phyloP scores from a whole-genome alignment of 2,888 invertebrate genomes.

The Caenorhabditis auriculariae region DNA sequence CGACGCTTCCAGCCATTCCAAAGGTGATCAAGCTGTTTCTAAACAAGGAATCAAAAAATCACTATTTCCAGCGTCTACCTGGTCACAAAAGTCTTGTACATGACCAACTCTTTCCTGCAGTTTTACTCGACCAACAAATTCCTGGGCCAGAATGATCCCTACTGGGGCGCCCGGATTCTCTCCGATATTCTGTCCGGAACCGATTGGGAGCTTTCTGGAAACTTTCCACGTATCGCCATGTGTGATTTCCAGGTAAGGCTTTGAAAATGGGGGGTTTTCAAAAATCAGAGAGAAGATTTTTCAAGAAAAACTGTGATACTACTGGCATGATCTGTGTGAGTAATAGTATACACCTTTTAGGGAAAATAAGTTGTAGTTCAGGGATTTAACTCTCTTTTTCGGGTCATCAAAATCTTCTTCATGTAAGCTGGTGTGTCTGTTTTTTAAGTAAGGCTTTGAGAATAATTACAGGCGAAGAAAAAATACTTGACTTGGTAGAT shows the following conservation, averaged over 20 bases:
- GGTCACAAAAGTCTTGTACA: conserved; percentile 56
- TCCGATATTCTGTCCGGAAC: conserved; percentile 52
- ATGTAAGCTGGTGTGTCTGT: no score
- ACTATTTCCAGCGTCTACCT: conserved; percentile 47
- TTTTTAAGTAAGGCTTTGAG: no score
- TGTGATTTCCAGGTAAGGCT: conserved; percentile 57
- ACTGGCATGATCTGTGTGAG: no score
- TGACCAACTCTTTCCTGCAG: conserved; percentile 56
- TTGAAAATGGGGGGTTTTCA: neutral
- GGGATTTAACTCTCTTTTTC: no score
- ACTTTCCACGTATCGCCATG: conserved; percentile 60
- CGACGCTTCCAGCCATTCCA: neutral
- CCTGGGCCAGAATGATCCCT: conserved; percentile 50
- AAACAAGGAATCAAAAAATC: neutral
- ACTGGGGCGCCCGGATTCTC: conserved; percentile 55
- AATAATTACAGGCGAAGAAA: no score
- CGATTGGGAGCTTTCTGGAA: conserved; percentile 59
- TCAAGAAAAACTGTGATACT: neutral
- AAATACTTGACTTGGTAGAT: no score
- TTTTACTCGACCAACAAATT: conserved; percentile 59
- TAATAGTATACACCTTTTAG: no score
- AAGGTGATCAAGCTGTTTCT: neutral
- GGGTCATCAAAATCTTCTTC: no score
- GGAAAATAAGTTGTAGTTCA: no score
- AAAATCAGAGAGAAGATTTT: neutral